Evolutionary conservation across 2,797 vertebrate species (phyloP), one percentile per base, ranked within the genome.

Genomic region (Myotis findleyi): DNA sequence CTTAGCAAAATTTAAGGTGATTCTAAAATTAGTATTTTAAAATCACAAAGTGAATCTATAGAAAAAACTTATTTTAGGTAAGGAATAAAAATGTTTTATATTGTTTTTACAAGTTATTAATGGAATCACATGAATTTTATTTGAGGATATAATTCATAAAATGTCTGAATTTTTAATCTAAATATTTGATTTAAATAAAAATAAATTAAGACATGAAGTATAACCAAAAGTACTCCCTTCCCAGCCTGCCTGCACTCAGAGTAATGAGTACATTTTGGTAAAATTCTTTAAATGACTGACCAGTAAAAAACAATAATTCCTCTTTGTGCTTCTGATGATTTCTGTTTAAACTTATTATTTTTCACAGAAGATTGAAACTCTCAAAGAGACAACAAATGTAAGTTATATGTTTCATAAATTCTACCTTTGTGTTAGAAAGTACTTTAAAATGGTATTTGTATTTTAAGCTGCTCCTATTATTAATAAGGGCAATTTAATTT

Each of bases 371-470:
- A 99, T 99, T 95, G 99, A 99, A 98, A 98, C 98, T 98, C 99
- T 99, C 98, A 99, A 99, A 98, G 99, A 99, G 98, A 99, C 99
- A 91, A 99, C 99, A 97, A 99, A 98, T 99, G 99, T 99, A 99
- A 99, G 99, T 99, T 89, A 92, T 23, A 0, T 95, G 36, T 93
- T 97, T 89, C 27, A 53, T 88, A 91, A 84, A 92, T 18, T 87
- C n/a, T 95, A 41, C 49, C 66, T 92, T 90, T 93, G 11, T 23
- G 62, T 90, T 95, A 86, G 64, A 91, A 87, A 76, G 25, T 88
- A 12, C 77, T 94, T 87, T 84, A 92, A 87, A 76, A 79, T 71
- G 30, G 75, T 44, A 25, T 33, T 85, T 89, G 7, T 81, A 2
- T 93, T 87, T 95, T 87, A 94, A 77, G 30, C 30, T 90, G 8